Evolutionary conservation across 2,888 invertebrate species (phyloP).

Genomic region (Scaptomyza cyrtandrae): DNA sequence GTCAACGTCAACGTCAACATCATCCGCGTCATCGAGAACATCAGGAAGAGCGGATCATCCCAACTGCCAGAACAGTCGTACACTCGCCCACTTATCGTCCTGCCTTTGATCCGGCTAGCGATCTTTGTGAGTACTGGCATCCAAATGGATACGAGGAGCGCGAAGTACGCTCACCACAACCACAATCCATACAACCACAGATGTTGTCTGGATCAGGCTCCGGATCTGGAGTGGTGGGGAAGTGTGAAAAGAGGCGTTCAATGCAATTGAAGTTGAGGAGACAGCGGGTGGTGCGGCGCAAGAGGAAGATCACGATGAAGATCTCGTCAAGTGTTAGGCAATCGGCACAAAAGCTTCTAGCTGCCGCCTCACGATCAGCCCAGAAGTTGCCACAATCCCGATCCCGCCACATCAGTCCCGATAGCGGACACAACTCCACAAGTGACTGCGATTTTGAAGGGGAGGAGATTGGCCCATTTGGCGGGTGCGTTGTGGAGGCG

Average conservation of each 20-base stretch:
- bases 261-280: constrained; percentile 74
- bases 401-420: constrained; percentile 79
- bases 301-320: constrained; percentile 71
- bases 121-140: constrained; percentile 84
- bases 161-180: constrained; percentile 79
- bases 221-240: constrained; percentile 43
- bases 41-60: constrained; percentile 9
- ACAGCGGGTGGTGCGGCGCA: constrained; percentile 82
- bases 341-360: constrained; percentile 78
- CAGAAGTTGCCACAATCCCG: constrained; percentile 37
- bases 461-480: constrained; percentile 31
- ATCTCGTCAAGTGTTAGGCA: constrained; percentile 73
- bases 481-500: constrained; percentile 42
- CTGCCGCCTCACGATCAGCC: constrained; percentile 44
- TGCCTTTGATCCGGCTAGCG: constrained; percentile 84
- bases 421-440: constrained; percentile 83
- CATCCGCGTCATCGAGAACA: background rate
- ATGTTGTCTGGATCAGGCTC: constrained; percentile 6
- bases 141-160: constrained; percentile 74
- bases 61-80: constrained; percentile 61
- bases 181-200: background rate
- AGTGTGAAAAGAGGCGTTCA: constrained; percentile 35
- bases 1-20: constrained; percentile 10
- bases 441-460: constrained; percentile 64
- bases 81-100: constrained; percentile 83